Base-by-base conservation (phyloP, 2,888 invertebrate species). In the Silvanus unidentatus region DNA sequence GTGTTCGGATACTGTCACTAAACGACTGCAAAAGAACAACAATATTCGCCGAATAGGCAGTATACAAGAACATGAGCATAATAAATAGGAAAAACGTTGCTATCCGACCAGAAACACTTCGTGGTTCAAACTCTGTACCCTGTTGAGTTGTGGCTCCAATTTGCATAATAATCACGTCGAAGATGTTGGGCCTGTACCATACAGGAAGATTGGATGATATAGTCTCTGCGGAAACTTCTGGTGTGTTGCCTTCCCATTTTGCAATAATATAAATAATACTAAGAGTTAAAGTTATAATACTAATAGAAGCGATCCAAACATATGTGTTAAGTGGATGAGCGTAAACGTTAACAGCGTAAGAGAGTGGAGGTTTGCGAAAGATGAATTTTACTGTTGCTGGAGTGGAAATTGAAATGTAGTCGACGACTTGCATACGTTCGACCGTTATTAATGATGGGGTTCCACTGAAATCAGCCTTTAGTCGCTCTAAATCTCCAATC, bases 21-120 rank as follows among this genome's bases (percentile, higher is more conserved):
- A 81, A 78, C 0, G 82, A 78, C 56, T 82, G 82, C 2, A 84
- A 72, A 8, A 84, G 66, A 4, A 80, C 82, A 1, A 84, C 81
- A 37, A 84, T 81, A 62, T 80, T 81, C 0, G 83, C 84, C 0
- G 82, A 78, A 59, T 82, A 84, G 0, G 82, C 79, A 0, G 80
- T 78, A 63, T 81, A 82, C 11, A 84, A 63, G 40, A 77, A 76
- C 75, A 78, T 76, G n/a, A 77, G 63, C 0, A 73, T 67, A 5
- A 64, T 45, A 42, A 68, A 65, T 0, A 62, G 51, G 22, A 65
- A 60, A 16, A 69, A 54, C 3, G 64, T 63, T 0, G 64, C 57
- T 11, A 66, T 64, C 40, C 77, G 69, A 13, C 79, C 79, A 65
- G 75, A 65, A 8, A 56, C 57, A 6, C 74, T 73, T 15, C 52